Conservation (phyloP, 2,113 vertebrate species). For the Daboia siamensis region DNA sequence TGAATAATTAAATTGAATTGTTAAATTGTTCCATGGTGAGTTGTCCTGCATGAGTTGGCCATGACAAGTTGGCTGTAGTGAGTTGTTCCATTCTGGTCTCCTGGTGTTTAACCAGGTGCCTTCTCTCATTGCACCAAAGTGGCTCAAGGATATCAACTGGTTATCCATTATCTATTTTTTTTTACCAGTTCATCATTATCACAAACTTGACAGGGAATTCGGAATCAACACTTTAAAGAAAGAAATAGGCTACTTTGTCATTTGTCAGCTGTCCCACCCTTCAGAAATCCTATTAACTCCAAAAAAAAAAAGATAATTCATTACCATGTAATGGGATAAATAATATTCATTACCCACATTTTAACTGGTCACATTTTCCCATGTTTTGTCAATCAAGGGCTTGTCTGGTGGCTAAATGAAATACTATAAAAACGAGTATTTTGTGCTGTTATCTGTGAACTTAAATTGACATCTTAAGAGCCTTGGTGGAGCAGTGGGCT, state of each 20-base stretch:
- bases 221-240: background rate
- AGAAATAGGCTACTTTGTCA: background rate
- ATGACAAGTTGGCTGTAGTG: no score
- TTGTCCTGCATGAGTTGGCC: no score
- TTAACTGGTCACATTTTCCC: conserved; percentile 36
- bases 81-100: no score
- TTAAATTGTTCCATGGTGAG: no score
- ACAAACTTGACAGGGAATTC: background rate
- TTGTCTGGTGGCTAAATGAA: conserved; percentile 14
- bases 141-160: background rate
- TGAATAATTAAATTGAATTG: no score
- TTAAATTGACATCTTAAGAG: conserved; percentile 23
- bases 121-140: background rate
- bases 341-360: conserved; percentile 3
- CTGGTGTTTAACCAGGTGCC: background rate
- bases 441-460: conserved; percentile 13
- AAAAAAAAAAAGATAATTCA: background rate
- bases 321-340: conserved; percentile 23
- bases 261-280: background rate
- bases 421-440: conserved; percentile 14
- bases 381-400: conserved; percentile 23
- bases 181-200: background rate
- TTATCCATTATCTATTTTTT: background rate
- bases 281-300: conserved; percentile 16
- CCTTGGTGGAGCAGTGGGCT: no score